Base-by-base conservation (phyloP, 2,797 vertebrate species). In the Enteromius thamalakanensis region DNA sequence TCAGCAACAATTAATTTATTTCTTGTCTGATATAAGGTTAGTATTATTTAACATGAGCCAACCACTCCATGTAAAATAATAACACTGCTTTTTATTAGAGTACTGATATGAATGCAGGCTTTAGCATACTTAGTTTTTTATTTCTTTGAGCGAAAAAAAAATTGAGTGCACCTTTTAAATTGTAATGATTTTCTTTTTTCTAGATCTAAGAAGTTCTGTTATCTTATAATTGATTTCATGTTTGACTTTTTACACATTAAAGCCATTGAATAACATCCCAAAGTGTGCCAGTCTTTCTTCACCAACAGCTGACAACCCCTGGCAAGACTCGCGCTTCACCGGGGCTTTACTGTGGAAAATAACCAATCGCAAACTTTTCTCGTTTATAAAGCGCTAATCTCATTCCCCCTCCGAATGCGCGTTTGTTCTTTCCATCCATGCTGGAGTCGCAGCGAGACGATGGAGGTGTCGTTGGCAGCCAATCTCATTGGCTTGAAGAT, bases 401-500 rank as follows among this genome's bases (percentile, higher is more conserved):
- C 17, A 10, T 45, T 68, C n/a, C 14, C 47, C 32, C 49, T 45
- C n/a, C 8, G 6, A 65, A 29, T 60, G 37, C 55, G 45, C 34
- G 34, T 74, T 53, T 69, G 51, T 76, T 80, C 37, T 60, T 81
- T 70, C 23, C 74, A 14, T 84, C 62, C 64, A 47, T 79, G 76
- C 84, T 86, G 88, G 84, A 84, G 88, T 79, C 80, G 68, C 85
- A 83, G 85, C 84, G 65, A 78, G 82, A 70, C 83, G 42, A 76
- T 75, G 29, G 74, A 77, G 58, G 86, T 79, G 67, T 88, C 77
- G 87, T 75, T 87, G 87, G 85, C 89, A 90, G 85, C 86, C 78
- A 83, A 87, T 93, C 91, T 90, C 90, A 92, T 92, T 91, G 89
- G 89, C 90, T 90, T 87, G 87, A 91, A 91, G 90, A 91, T 91